These are phyloP conservation scores for Formica selysi DNA, from an alignment of 1,140 invertebrate species.

Conservation along the genomic window DNA sequence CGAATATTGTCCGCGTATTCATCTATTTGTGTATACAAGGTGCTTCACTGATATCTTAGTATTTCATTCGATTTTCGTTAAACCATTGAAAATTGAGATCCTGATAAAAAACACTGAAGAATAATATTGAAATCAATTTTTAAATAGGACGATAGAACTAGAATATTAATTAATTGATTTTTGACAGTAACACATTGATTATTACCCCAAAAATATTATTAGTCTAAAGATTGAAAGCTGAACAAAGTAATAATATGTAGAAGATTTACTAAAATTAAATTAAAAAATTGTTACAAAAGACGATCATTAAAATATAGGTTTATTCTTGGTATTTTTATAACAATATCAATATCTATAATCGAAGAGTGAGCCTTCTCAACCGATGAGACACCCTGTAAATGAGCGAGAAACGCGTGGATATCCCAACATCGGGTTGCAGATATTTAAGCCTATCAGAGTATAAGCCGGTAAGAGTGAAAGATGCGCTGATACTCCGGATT, in stretches of 20 bases:
- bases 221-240: neutral
- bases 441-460: conserved; percentile 66
- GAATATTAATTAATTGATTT: neutral
- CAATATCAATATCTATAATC: neutral
- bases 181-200: neutral
- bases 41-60: neutral
- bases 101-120: neutral
- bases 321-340: neutral
- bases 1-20: neutral
- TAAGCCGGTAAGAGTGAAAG: conserved; percentile 66
- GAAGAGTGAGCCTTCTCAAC: neutral
- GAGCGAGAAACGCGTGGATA: conserved; percentile 41
- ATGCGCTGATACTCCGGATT: conserved; percentile 35
- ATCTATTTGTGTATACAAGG: neutral
- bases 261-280: neutral
- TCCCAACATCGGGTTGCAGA: conserved; percentile 65
- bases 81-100: neutral
- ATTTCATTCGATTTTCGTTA: neutral
- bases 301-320: neutral
- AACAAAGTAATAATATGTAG: neutral
- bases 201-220: neutral
- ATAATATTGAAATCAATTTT: neutral
- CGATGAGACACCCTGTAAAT: no score
- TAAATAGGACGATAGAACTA: neutral
- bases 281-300: neutral